These are phyloP conservation scores for Drosophila repletoides DNA, from an alignment of 1,140 invertebrate genomes.

Conservation along the genomic window DNA sequence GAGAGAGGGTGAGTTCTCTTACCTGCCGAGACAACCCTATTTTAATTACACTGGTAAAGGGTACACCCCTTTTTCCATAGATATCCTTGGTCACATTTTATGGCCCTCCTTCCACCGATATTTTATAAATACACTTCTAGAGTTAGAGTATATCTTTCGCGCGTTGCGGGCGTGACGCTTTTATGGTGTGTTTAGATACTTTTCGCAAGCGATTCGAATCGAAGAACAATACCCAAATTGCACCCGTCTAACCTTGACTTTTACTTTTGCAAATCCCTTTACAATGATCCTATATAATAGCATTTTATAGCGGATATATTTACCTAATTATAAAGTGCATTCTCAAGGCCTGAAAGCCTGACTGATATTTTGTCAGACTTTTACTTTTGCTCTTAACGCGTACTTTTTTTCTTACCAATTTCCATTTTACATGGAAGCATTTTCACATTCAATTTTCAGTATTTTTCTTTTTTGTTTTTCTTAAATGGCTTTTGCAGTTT, in stretches of 20 bases:
- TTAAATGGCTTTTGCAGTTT: too few relatives aligned
- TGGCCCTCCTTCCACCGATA: conserved; percentile 4
- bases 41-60: conserved; percentile 79
- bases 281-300: conserved; percentile 14
- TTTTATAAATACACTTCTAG: conserved; percentile 9
- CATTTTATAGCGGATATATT: conserved; percentile 19
- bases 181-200: conserved; percentile 80
- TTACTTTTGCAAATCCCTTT: conserved; percentile 43
- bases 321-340: conserved; percentile 60
- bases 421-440: conserved; percentile 36
- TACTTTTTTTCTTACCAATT: conserved; percentile 5
- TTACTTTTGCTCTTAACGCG: conserved; percentile 44
- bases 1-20: conserved; percentile 16
- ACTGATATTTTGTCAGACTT: conserved; percentile 60
- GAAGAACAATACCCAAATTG: conserved; percentile 63
- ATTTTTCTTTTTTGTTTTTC: conserved; percentile 3
- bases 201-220: conserved; percentile 75
- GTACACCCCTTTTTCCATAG: conserved; percentile 73
- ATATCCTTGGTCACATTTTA: conserved; percentile 60
- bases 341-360: conserved; percentile 66
- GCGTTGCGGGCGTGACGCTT: conserved; percentile 72
- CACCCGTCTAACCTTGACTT: conserved; percentile 75
- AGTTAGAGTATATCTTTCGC: not conserved
- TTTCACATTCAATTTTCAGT: not conserved
- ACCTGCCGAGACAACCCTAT: conserved; percentile 55